A percentile compares a stretch with the other conserved stretches of the same genome.
Evolutionary conservation across 2,113 vertebrate species (phyloP).

Genomic region (Anguilla japonica): DNA sequence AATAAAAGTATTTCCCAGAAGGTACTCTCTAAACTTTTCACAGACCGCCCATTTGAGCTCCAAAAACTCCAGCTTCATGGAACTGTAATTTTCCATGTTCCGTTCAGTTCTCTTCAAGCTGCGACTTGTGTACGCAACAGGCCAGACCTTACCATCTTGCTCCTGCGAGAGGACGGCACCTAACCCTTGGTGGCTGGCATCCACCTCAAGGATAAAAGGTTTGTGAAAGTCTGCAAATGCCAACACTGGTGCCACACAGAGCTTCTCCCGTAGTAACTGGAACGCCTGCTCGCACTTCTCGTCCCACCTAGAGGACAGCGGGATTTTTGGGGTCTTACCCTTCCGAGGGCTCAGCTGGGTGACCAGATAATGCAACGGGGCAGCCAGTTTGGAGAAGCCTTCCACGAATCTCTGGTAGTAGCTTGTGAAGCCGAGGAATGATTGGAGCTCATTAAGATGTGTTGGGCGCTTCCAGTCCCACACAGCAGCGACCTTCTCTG

Average conservation of each 20-base stretch:
- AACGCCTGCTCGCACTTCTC: neutral
- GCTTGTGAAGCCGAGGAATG: neutral
- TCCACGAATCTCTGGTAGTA: neutral
- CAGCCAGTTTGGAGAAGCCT: conserved; percentile 6
- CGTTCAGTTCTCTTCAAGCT: neutral
- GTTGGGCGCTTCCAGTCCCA: neutral
- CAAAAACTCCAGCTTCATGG: conserved; percentile 8
- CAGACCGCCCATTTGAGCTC: neutral
- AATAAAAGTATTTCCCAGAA: neutral
- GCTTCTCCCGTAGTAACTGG: neutral
- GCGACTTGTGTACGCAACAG: neutral
- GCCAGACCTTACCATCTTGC: neutral
- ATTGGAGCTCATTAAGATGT: neutral
- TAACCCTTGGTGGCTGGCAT: neutral
- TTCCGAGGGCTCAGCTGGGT: neutral
- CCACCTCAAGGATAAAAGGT: neutral
- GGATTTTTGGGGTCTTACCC: neutral
- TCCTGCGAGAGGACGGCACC: conserved; percentile 4
- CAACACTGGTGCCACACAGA: neutral
- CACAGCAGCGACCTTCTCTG: neutral
- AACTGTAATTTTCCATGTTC: conserved; percentile 15
- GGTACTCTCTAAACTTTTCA: neutral
- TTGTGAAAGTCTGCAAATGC: conserved; percentile 8
- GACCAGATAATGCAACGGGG: neutral
- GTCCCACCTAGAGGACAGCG: neutral